Evolutionary conservation across 1,140 invertebrate species (phyloP).

Genomic region (Drosophila orosa): DNA sequence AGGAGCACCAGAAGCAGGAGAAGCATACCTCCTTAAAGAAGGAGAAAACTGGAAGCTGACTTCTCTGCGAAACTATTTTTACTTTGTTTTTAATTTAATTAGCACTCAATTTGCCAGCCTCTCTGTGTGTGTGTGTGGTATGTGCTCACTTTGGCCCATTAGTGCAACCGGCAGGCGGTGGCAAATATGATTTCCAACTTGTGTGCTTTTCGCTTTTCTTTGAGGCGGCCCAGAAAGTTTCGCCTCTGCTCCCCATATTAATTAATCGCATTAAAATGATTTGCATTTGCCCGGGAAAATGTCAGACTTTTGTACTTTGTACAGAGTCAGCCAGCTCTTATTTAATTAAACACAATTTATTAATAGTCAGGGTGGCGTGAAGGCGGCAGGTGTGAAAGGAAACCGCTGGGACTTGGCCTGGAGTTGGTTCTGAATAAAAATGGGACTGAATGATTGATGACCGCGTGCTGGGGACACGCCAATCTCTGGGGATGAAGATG

Average conservation of each 20-base stretch:
- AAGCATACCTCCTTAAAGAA: not conserved
- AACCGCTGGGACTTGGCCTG: conserved; percentile 18
- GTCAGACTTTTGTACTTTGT: conserved; percentile 28
- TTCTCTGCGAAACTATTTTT: conserved; percentile 72
- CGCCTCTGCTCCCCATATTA: conserved; percentile 39
- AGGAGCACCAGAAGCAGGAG: conserved; percentile 10
- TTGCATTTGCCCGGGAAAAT: conserved; percentile 37
- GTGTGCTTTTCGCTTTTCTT: conserved; percentile 49
- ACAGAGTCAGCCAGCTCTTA: conserved; percentile 6
- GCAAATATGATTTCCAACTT: conserved; percentile 61
- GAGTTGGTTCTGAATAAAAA: conserved; percentile 53
- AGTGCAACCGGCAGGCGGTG: conserved; percentile 19
- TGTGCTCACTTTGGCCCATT: conserved; percentile 36
- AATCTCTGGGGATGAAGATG: conserved; percentile 11
- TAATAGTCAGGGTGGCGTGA: conserved; percentile 42
- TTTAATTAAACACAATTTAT: conserved; percentile 62
- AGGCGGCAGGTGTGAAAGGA: conserved; percentile 11
- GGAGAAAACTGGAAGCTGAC: conserved; percentile 34
- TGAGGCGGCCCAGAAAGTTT: conserved; percentile 41
- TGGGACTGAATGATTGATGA: conserved; percentile 66
- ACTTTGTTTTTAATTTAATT: conserved; percentile 75
- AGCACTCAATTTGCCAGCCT: conserved; percentile 55
- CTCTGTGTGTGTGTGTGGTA: conserved; percentile 18
- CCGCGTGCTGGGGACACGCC: conserved; percentile 15
- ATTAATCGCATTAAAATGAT: conserved; percentile 75